Evolutionary conservation across 2,888 invertebrate genomes (phyloP), one percentile per base, ranked within the genome.

Genomic region (Dusona sp.): DNA sequence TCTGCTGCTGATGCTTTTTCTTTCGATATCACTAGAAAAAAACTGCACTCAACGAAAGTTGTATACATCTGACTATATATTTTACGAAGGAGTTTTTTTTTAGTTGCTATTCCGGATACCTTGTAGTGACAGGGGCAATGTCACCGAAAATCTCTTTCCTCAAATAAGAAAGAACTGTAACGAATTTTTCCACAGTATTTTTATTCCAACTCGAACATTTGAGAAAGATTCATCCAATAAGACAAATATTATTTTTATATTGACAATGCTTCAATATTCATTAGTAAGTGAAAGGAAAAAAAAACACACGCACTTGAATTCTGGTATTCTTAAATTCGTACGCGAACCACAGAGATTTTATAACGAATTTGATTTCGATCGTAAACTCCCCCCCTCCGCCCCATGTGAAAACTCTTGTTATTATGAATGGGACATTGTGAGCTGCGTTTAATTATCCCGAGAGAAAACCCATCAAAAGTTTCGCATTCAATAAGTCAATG

Each of bases 371-470:
- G n/a, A 38, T 38, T 38, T 13, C 42, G 42, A 45, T 42, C 68
- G 42, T 45, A 45, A 68, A 67, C 42, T 13, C 4, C 25, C 22
- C 11, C 67, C 11, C 11, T 22, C 38, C 67, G 9, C 22, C 9
- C 38, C 9, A 7, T 22, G 11, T 25, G 22, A 68, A 25, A 22
- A 38, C 25, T 42, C 67, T 22, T 13, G 16, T n/a, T 11, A 38
- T 42, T 42, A 11, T 25, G 22, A 42, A 22, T 38, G 22, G 22
- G 45, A 6, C 22, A 68, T 22, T 68, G 22, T 68, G 16, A 42
- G 42, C 42, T 22, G 38, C 42, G 68, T 68, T 68, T 68, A 42
- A 68, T 67, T 68, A 22, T 68, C 42, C 42, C 68, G n/a, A 16
- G 29, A 6, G 29, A 61, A 16, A 7, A 13, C 4, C 16, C 61